Evolutionary conservation across 2,797 vertebrate species (phyloP).

Genomic region (Spinus pinus): DNA sequence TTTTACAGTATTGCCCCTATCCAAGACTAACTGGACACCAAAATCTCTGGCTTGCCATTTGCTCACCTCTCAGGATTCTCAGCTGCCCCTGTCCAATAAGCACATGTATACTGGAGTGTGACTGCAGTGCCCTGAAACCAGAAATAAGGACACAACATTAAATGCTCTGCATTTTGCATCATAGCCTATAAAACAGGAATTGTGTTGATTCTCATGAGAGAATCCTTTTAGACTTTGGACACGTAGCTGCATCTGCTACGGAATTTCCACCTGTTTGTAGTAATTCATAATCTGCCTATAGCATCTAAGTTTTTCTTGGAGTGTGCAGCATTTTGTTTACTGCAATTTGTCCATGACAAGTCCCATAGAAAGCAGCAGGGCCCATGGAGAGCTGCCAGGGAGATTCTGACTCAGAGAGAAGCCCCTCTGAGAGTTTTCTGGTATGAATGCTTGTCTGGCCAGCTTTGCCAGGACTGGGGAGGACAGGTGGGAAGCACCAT

Average conservation of each 20-base stretch:
- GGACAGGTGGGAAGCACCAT: not conserved
- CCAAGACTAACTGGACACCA: not conserved
- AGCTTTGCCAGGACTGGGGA: not conserved
- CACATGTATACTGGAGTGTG: not conserved
- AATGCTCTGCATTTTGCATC: not conserved
- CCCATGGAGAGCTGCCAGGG: not conserved
- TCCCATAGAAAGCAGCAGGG: not conserved
- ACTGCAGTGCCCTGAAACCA: not conserved
- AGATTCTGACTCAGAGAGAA: not conserved
- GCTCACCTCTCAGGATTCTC: not conserved
- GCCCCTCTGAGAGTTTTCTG: not conserved
- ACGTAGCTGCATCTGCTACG: not conserved
- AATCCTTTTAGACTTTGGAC: not conserved
- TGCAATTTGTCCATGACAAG: not conserved
- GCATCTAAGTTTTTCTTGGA: not conserved
- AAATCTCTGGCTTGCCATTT: not conserved
- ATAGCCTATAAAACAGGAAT: not conserved
- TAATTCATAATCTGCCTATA: not conserved
- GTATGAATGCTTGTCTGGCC: not conserved
- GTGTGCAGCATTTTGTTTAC: not conserved
- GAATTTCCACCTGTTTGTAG: not conserved
- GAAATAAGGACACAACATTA: not conserved
- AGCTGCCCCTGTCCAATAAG: constrained; percentile 1
- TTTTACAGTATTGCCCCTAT: not conserved
- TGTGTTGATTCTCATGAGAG: not conserved